These are phyloP conservation scores for Pherbina coryleti DNA, from an alignment of 2,888 invertebrate genomes.

Conservation along the genomic window DNA sequence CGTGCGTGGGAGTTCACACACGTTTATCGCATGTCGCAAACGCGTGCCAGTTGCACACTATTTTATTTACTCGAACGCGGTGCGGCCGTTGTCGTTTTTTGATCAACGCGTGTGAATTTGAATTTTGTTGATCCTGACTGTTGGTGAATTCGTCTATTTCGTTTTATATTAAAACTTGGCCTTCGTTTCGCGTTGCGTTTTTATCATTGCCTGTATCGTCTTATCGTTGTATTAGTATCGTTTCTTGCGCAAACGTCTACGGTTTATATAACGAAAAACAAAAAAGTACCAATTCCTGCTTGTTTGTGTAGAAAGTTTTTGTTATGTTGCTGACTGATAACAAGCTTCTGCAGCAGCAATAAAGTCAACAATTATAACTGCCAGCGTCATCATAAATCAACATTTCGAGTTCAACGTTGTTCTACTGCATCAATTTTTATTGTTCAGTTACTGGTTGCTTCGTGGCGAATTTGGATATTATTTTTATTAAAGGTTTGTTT, in stretches of 20 bases:
- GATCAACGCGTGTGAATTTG: too few relatives aligned
- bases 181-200: neutral
- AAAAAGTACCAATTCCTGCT: neutral
- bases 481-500: slow-evolving; percentile 11
- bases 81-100: too few relatives aligned
- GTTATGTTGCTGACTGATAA: neutral
- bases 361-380: neutral
- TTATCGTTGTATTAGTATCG: neutral
- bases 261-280: too few relatives aligned
- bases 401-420: neutral
- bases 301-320: neutral
- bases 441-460: neutral
- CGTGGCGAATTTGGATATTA: neutral
- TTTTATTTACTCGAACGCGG: too few relatives aligned
- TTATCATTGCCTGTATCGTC: neutral
- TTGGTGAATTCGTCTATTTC: neutral
- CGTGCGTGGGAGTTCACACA: too few relatives aligned
- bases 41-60: too few relatives aligned
- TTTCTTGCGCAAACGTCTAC: neutral
- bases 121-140: too few relatives aligned
- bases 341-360: neutral
- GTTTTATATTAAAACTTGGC: neutral
- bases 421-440: neutral
- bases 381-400: neutral
- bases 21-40: too few relatives aligned